A percentile compares a stretch with the other conserved stretches of the same genome.
phyloP scores from a whole-genome alignment of 92 coral and sea anemone species.

The Porites lobata region DNA sequence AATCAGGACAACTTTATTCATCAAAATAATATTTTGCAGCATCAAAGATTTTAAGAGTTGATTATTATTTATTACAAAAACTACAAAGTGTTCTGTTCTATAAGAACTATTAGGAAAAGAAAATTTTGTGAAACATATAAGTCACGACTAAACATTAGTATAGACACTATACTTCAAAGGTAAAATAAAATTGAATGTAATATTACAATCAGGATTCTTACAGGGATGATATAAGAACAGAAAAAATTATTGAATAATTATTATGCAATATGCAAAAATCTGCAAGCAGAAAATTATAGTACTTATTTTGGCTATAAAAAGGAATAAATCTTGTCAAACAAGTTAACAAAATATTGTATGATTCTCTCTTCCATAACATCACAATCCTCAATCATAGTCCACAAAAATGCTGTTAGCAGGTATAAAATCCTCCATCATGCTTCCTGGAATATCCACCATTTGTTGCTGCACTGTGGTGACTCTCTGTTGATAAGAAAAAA shows the following conservation, averaged over 20 bases:
- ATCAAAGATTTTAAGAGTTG: background rate
- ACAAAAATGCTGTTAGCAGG: slow-evolving; percentile 63
- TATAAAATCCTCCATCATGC: slow-evolving; percentile 98
- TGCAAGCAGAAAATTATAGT: background rate
- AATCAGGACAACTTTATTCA: slow-evolving; percentile 12
- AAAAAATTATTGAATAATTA: background rate
- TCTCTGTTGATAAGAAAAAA: slow-evolving; percentile 65
- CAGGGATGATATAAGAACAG: too few species aligned
- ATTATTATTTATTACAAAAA: background rate
- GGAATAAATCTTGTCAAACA: slow-evolving; percentile 30
- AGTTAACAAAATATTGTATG: background rate
- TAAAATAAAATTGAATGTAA: too few species aligned
- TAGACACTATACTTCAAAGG: too few species aligned
- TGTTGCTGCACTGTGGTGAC: slow-evolving; percentile 99
- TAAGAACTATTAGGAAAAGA: background rate
- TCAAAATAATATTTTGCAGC: slow-evolving; percentile 19
- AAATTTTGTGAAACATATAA: background rate
- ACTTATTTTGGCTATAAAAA: background rate
- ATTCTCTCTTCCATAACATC: background rate
- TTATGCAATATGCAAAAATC: background rate
- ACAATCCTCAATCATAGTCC: background rate
- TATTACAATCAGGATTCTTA: too few species aligned
- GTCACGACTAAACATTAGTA: too few species aligned
- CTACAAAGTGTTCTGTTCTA: background rate
- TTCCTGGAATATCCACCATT: slow-evolving; percentile 98